Evolutionary conservation across 1,140 invertebrate genomes (phyloP).

Genomic region (Bombus affinis): DNA sequence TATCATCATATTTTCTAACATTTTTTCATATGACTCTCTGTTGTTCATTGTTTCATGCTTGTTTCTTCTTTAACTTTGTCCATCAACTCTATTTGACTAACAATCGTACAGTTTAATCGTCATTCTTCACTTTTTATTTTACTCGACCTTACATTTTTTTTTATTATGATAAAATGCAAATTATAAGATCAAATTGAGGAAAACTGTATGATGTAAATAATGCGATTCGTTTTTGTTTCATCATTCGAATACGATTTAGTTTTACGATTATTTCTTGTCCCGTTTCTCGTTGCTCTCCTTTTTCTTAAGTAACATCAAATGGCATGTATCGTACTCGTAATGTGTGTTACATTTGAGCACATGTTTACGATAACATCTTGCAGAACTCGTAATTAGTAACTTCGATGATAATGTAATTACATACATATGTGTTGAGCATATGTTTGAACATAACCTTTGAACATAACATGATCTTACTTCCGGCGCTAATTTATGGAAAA

Average conservation of each 20-base stretch:
- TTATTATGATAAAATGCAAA: too few species aligned
- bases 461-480: not conserved
- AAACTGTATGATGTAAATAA: not conserved
- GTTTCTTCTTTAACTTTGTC: not conserved
- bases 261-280: not conserved
- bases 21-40: not conserved
- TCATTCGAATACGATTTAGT: not conserved
- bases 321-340: not conserved
- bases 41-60: not conserved
- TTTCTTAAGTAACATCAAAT: not conserved
- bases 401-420: not conserved
- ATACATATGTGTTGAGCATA: not conserved
- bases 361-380: not conserved
- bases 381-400: not conserved
- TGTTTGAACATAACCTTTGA: not conserved
- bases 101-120: not conserved
- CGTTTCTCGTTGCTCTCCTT: too few species aligned
- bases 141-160: not conserved
- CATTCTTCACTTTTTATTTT: not conserved
- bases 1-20: not conserved
- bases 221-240: too few species aligned
- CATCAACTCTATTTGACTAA: not conserved
- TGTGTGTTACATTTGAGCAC: not conserved
- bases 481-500: not conserved
- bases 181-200: not conserved